Conservation (phyloP, 2,888 invertebrate genomes). For the Eumacrocentrus americanus region DNA sequence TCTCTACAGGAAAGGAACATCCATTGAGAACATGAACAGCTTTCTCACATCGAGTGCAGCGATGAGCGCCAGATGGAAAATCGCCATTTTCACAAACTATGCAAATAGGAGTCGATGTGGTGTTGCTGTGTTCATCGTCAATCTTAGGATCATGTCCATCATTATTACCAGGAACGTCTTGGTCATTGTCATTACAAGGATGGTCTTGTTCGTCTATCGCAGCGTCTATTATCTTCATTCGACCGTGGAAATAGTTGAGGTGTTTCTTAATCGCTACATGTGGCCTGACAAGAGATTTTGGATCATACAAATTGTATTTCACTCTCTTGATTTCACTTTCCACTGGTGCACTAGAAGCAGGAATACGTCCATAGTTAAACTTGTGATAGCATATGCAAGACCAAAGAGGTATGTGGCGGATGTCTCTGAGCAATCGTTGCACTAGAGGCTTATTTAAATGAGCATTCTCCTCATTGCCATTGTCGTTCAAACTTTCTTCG, state of each 20-base stretch:
- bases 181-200: not conserved
- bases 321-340: slow-evolving; percentile 10
- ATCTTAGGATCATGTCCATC: no score
- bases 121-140: no score
- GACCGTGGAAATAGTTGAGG: not conserved
- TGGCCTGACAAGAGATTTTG: not conserved
- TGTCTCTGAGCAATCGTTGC: not conserved
- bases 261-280: not conserved
- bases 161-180: no score
- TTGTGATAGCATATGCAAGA: not conserved
- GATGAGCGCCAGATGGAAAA: not conserved
- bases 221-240: not conserved
- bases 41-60: not conserved
- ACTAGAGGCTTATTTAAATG: no score
- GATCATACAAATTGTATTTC: not conserved
- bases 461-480: no score
- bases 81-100: slow-evolving; percentile 3
- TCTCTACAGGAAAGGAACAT: not conserved
- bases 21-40: not conserved
- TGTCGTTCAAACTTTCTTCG: no score
- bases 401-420: not conserved
- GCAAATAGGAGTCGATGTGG: not conserved
- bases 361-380: not conserved
- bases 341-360: slow-evolving; percentile 9
- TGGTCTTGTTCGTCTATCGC: not conserved